Evolutionary conservation across 2,113 vertebrate genomes (phyloP), one percentile per base, ranked within the genome.

Genomic region (Corythornis cristatus): DNA sequence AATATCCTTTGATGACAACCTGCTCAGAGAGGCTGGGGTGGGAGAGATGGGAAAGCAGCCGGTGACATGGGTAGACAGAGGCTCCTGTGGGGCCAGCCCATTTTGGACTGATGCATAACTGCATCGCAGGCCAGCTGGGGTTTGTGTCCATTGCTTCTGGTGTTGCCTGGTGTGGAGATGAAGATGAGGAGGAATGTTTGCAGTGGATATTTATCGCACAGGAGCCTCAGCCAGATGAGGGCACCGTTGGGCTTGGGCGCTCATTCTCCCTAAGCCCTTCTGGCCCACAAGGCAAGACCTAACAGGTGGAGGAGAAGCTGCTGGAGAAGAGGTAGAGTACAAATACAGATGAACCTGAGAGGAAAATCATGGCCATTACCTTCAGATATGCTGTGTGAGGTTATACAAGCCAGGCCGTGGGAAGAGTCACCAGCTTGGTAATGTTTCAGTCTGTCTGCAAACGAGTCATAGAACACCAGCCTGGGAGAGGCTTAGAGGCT

Each of bases 401-500:
- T 13, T 42, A 12, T 1, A 2, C 14, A 35, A 76, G 18, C 43
- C 1, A 6, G 23, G 5, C 58, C 56, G 10, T 35, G 62, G 33
- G 68, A 60, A 54, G 66, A 45, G 40, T 23, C 7, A 2, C 14
- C 4, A 5, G 18, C n/a, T 64, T 43, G 0, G 5, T 57, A 37
- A 26, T 5, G 1, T n/a, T 43, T 45, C 58, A 23, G 26, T 25
- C 25, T 35, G 31, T 15, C 19, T 61, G n/a, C 51, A 61, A 45
- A 57, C 0, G 1, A 43, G 15, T 22, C 8, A 9, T 35, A n/a
- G 23, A 11, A 3, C 0, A 7, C 54, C 62, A 57, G 17, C 37
- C 31, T 3, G 0, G 43, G 50, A 57, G 29, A 35, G n/a, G 50
- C 22, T 33, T 35, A 11, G 2, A 19, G n/a, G 51, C 22, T 65